These are phyloP conservation scores for Conus ventricosus DNA, from an alignment of 1,140 invertebrate species.

Conservation along the genomic window DNA sequence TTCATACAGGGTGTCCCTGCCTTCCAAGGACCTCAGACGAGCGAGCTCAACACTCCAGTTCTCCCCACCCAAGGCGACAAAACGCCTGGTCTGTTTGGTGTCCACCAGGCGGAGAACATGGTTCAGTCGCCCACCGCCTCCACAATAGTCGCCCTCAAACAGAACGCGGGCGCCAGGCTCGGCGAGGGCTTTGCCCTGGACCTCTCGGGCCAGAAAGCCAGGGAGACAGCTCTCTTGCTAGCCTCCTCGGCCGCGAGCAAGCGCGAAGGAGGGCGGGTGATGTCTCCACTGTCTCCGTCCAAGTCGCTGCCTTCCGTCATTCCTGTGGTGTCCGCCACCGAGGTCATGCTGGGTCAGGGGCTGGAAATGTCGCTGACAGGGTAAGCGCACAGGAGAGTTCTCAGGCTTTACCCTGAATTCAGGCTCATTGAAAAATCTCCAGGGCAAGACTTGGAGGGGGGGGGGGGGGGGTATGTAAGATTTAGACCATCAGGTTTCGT, in stretches of 20 bases:
- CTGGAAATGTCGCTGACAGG: conserved; percentile 46
- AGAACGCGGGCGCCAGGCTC: background rate
- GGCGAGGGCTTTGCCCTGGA: conserved; percentile 26
- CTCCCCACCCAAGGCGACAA: conserved; percentile 27
- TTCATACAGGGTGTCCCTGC: conserved; percentile 46
- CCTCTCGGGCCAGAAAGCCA: conserved; percentile 30
- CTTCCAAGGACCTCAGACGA: conserved; percentile 58
- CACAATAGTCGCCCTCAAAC: background rate
- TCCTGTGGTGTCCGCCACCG: background rate
- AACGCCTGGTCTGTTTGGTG: background rate
- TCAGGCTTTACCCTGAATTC: too few relatives aligned
- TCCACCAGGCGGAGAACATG: background rate
- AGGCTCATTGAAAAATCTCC: too few relatives aligned
- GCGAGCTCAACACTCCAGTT: conserved; percentile 66
- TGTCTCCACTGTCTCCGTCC: conserved; percentile 39
- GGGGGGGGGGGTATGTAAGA: too few relatives aligned
- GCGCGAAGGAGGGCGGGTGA: conserved; percentile 30
- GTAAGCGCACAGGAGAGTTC: conserved; percentile 9
- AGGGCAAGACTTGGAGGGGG: too few relatives aligned
- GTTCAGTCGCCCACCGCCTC: conserved; percentile 1
- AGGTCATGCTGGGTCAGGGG: conserved; percentile 42
- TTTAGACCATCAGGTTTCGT: background rate
- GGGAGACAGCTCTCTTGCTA: conserved; percentile 21
- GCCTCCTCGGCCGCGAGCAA: conserved; percentile 48
- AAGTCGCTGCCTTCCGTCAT: conserved; percentile 26